Evolutionary conservation across 1,140 invertebrate genomes (phyloP), one percentile per base, ranked within the genome.

Genomic region (Branchinecta lindahli): DNA sequence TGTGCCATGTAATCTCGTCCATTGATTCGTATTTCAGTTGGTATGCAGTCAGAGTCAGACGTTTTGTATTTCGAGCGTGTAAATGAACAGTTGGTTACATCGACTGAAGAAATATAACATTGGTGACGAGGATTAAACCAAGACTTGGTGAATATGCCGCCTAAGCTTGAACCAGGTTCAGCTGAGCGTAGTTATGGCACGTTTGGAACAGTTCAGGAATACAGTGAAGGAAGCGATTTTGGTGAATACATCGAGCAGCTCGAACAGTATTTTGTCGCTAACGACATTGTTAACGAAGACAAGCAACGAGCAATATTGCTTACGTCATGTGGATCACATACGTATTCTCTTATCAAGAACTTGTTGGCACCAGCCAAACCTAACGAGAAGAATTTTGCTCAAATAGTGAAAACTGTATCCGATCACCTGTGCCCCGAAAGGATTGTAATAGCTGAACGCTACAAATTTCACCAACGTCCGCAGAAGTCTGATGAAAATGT

Each of bases 381-480:
- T 3, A 18, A 21, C 6, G 45, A 44, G 18, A 70, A 70, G n/a
- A 44, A 44, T 15, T 70, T 70, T 52, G 66, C 68, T 44, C 18
- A 70, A 69, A 70, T 70, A 6, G 8, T 65, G 33, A 20, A 45
- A 7, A 70, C 18, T 18, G n/a, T 70, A 21, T 9, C 18, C 8
- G 20, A 6, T 10, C 70, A 70, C 44, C 69, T 70, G n/a, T 65
- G 9, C n/a, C 66, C 44, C 8, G 33, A 70, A 20, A 70, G 18
- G 45, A 33, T 70, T 21, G 70, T 69, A 18, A 70, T 70, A 21
- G 70, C 70, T 4, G 70, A 70, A 45, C 21, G 68, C 44, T 70
- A 44, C 66, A 70, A 70, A 21, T 70, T 70, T 46, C 66, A 70
- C 46, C 66, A 70, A 44, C 3, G 70, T 4, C 3, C 20, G 10